Percentiles rank a stretch among this genome's conserved stretches.
phyloP scores from a whole-genome alignment of 2,888 invertebrate species.

The Nyleta sp. region DNA sequence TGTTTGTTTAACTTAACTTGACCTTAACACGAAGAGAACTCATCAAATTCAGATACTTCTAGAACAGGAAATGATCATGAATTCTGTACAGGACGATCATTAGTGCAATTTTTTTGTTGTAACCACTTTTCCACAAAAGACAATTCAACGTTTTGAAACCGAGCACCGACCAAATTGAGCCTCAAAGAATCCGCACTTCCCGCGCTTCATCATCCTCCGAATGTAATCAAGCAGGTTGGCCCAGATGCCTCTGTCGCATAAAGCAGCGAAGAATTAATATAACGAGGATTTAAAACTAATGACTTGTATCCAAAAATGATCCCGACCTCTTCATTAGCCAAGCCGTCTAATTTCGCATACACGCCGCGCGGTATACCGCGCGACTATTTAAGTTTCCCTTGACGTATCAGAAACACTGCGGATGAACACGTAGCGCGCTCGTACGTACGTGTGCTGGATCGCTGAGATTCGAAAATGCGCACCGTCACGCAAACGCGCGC shows the following conservation, averaged over 20 bases:
- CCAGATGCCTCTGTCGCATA: constrained; percentile 4
- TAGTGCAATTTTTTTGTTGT: no score
- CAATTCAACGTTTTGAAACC: no score
- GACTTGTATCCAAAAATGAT: constrained; percentile 11
- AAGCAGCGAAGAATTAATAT: constrained; percentile 5
- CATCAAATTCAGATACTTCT: no score
- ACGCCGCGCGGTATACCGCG: neutral
- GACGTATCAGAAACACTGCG: constrained; percentile 12
- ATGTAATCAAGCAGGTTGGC: constrained; percentile 9
- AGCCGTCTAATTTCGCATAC: constrained; percentile 27
- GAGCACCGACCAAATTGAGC: no score
- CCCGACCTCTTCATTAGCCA: constrained; percentile 22
- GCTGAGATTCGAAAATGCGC: no score
- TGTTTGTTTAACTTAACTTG: no score
- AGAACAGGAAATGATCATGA: no score
- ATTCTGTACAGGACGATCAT: no score
- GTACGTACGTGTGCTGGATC: no score
- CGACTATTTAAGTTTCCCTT: constrained; percentile 15
- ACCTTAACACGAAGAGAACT: no score
- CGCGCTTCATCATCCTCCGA: constrained; percentile 1
- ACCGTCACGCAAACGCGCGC: no score
- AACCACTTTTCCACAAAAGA: no score
- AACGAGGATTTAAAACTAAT: constrained; percentile 28
- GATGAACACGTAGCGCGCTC: constrained; percentile 7
- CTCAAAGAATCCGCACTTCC: neutral